Evolutionary conservation across 2,113 vertebrate species (phyloP), one percentile per base, ranked within the genome.

Genomic region (Cinclus cinclus): DNA sequence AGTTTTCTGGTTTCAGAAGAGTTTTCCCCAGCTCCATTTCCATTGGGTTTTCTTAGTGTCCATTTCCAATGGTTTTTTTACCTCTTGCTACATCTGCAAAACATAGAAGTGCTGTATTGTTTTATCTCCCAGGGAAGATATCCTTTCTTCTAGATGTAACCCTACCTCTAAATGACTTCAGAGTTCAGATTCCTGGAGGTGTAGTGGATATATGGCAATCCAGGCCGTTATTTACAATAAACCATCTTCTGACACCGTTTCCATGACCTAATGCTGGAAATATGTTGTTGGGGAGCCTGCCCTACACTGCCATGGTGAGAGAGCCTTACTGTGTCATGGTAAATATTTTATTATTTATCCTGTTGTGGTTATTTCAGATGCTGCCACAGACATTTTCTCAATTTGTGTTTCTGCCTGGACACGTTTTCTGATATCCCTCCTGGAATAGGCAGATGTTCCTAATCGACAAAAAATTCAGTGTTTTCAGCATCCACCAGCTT

Each of bases 101-200:
- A 83, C 88, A 95, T 97, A 91, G 94, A 94, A 88, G 58, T 60
- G 53, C 91, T 93, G 90, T 92, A 92, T 94, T 97, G 90, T 95
- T 97, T 97, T 97, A 96, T 97, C 96, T 97, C 96, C 93, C 90
- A 93, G 83, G 90, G 93, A 97, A 96, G 96, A 94, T 96, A 96
- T 88, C 47, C 83, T 95, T 97, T 96, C 81, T 94, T 87, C 85
- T 95, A 70, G 60, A 95, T 92, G 97, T 95, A 97, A 97, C 74
- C 31, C 77, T 96, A 96, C 92, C 94, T 95, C 92, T 80, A 58
- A 89, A 92, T 91, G 93, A 87, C 95, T 94, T 94, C 90, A 96
- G 95, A 92, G 89, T 87, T 97, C 95, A 97, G 95, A 95, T 95
- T 97, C 95, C 95, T 96, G 76, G 92, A 97, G 96, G 95, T 97